Evolutionary conservation across 2,797 vertebrate species (phyloP).

Genomic region (Periparus ater): DNA sequence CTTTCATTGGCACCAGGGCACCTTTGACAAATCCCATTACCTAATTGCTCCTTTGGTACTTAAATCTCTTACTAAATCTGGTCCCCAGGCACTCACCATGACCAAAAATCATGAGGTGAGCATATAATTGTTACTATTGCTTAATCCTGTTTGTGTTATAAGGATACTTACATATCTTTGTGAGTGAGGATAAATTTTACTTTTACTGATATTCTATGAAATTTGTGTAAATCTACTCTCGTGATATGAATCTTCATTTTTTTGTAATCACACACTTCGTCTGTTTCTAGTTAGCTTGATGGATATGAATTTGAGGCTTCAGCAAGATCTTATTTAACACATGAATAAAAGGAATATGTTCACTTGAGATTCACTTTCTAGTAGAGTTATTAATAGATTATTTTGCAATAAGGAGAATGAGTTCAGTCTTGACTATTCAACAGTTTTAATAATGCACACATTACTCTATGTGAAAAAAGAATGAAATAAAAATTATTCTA

Average conservation of each 20-base stretch:
- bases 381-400: background rate
- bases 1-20: rapidly evolving
- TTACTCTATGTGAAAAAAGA: background rate
- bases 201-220: background rate
- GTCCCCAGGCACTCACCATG: background rate
- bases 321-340: background rate
- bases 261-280: background rate
- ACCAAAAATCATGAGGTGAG: background rate
- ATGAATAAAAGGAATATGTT: background rate
- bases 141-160: background rate
- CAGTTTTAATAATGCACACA: background rate
- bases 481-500: background rate
- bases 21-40: background rate
- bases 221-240: background rate
- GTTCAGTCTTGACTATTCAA: background rate
- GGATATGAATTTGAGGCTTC: background rate
- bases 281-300: background rate
- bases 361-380: background rate
- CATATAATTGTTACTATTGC: background rate
- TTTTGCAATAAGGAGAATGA: background rate
- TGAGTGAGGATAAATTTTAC: background rate
- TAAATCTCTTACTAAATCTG: background rate
- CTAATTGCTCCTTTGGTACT: background rate
- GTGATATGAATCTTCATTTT: background rate
- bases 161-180: background rate